Evolutionary conservation across 2,888 invertebrate genomes (phyloP).

Genomic region (Ceramica pisi): DNA sequence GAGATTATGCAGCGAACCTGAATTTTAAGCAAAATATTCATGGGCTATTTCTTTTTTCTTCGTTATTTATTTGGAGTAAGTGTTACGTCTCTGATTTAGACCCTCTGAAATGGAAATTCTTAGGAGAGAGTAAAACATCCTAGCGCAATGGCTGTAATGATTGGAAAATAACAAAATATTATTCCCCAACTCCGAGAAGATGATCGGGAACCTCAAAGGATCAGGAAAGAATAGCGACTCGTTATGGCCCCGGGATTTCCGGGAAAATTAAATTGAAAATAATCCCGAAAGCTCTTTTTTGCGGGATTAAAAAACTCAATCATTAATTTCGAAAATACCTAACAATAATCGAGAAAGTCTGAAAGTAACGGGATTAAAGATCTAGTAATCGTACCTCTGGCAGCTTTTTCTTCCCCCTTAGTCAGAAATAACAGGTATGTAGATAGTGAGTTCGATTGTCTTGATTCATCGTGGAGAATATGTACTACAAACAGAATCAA

Average conservation of each 20-base stretch:
- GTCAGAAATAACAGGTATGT: not conserved
- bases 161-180: not conserved
- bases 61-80: conserved; percentile 10
- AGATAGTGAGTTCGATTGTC: not conserved
- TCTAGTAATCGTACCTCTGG: not conserved
- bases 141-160: not conserved
- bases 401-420: not conserved
- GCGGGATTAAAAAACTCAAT: not conserved
- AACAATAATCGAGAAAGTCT: not conserved
- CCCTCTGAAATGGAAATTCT: not conserved
- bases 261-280: too few relatives aligned
- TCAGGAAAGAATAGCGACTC: too few relatives aligned
- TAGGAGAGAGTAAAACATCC: not conserved
- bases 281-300: too few relatives aligned
- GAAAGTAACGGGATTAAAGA: not conserved
- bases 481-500: not conserved
- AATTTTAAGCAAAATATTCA: conserved; percentile 17
- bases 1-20: conserved; percentile 18
- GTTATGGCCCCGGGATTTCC: too few relatives aligned
- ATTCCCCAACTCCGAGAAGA: too few relatives aligned
- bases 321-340: too few relatives aligned
- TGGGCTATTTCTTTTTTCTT: not conserved
- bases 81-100: not conserved
- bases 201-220: too few relatives aligned
- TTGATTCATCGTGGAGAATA: not conserved